Conservation (phyloP, 2,888 invertebrate species). For the Epistrophe grossulariae region DNA sequence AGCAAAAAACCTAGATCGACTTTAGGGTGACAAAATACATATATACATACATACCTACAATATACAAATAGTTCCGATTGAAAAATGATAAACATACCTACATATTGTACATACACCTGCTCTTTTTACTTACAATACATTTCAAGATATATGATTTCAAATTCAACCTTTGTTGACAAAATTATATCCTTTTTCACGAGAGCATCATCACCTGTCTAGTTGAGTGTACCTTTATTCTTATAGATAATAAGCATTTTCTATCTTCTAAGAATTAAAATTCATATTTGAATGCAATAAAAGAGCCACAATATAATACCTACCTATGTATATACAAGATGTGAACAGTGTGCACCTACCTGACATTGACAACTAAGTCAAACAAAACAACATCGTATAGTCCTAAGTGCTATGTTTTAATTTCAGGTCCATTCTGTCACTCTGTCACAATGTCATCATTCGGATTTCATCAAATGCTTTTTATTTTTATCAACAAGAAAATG, state of each 20-base stretch:
- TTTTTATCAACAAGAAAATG: neutral
- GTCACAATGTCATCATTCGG: constrained; percentile 5
- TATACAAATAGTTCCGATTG: too few relatives aligned
- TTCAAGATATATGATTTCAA: too few relatives aligned
- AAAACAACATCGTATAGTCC: neutral
- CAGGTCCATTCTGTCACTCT: constrained; percentile 7
- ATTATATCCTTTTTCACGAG: neutral
- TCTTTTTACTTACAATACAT: too few relatives aligned
- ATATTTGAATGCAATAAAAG: neutral
- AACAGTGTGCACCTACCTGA: neutral
- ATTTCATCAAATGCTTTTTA: neutral
- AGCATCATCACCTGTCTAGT: constrained; percentile 14
- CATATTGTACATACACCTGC: too few relatives aligned
- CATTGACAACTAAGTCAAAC: neutral
- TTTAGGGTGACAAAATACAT: too few relatives aligned
- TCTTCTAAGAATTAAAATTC: constrained; percentile 4
- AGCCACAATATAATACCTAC: neutral
- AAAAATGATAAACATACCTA: too few relatives aligned
- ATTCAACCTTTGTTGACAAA: too few relatives aligned
- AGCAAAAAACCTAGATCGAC: too few relatives aligned
- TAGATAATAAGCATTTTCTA: neutral
- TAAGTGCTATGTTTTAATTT: neutral
- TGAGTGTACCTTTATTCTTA: neutral
- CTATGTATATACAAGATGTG: neutral
- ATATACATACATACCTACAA: too few relatives aligned